Conservation (phyloP, 2,888 invertebrate genomes). For the Incurvaria masculella region DNA sequence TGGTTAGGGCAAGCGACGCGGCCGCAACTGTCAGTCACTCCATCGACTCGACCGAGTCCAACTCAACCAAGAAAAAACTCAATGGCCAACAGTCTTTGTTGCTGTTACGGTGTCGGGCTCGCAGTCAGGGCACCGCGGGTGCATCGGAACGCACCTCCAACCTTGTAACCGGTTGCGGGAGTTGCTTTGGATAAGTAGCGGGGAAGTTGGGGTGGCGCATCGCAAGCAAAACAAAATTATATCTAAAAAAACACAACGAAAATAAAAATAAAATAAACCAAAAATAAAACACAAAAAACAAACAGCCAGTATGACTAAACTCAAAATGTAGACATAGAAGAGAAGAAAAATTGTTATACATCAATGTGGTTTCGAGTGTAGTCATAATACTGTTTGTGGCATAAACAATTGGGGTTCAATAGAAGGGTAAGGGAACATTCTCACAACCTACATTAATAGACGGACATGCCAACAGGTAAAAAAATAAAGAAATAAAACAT, state of each 20-base stretch:
- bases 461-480: slow-evolving; percentile 43
- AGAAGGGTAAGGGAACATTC: slow-evolving; percentile 49
- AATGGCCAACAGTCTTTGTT: not conserved
- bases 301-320: slow-evolving; percentile 56
- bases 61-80: not conserved
- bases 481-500: slow-evolving; percentile 19
- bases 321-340: slow-evolving; percentile 39
- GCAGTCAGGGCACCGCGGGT: slow-evolving; percentile 10
- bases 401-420: slow-evolving; percentile 15
- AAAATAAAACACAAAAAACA: slow-evolving; percentile 37
- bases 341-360: slow-evolving; percentile 25
- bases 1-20: slow-evolving; percentile 31
- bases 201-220: slow-evolving; percentile 48
- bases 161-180: slow-evolving; percentile 27
- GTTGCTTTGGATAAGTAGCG: slow-evolving; percentile 43
- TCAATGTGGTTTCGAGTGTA: slow-evolving; percentile 10
- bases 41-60: not conserved
- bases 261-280: slow-evolving; percentile 25
- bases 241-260: slow-evolving; percentile 28
- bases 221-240: slow-evolving; percentile 50
- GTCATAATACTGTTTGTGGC: slow-evolving; percentile 19
- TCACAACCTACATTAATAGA: slow-evolving; percentile 41
- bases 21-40: slow-evolving; percentile 17
- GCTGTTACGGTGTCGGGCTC: slow-evolving; percentile 16
- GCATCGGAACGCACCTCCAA: slow-evolving; percentile 20